A percentile compares a stretch with the other conserved stretches of the same genome.
Evolutionary conservation across 2,113 vertebrate genomes (phyloP).

Genomic region (Procapra przewalskii): DNA sequence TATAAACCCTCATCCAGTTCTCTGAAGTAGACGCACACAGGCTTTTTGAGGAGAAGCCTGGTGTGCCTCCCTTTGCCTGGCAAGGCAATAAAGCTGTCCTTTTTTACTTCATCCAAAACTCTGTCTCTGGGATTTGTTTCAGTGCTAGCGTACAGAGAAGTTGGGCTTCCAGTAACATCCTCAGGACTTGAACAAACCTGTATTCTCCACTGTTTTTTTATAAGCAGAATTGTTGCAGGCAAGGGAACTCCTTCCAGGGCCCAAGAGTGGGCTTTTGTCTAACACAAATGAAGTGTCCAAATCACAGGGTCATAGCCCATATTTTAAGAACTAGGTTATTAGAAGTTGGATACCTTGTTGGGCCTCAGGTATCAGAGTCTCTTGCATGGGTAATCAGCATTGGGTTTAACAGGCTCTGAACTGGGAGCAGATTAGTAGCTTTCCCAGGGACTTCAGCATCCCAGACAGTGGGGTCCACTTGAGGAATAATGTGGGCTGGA

Average conservation of each 20-base stretch:
- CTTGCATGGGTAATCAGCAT: background rate
- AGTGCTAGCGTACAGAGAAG: background rate
- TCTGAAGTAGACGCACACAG: background rate
- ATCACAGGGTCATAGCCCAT: background rate
- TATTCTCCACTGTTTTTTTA: background rate
- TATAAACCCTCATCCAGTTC: background rate
- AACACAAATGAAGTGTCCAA: background rate
- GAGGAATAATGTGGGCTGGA: background rate
- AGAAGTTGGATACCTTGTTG: background rate
- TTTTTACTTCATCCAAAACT: background rate
- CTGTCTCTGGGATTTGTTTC: background rate
- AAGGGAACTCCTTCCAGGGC: background rate
- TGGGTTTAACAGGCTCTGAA: background rate
- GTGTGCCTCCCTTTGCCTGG: background rate
- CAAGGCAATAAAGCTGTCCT: background rate
- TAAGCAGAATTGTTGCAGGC: background rate
- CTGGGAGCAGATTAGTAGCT: background rate
- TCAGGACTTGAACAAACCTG: background rate
- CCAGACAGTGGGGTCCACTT: background rate
- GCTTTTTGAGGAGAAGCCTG: background rate
- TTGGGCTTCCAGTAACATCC: background rate
- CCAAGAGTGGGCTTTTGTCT: background rate
- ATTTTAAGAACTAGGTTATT: background rate
- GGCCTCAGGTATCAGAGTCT: background rate
- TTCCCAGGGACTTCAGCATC: background rate